Conservation (phyloP, 2,888 invertebrate genomes). For the Diabrotica balteata region DNA sequence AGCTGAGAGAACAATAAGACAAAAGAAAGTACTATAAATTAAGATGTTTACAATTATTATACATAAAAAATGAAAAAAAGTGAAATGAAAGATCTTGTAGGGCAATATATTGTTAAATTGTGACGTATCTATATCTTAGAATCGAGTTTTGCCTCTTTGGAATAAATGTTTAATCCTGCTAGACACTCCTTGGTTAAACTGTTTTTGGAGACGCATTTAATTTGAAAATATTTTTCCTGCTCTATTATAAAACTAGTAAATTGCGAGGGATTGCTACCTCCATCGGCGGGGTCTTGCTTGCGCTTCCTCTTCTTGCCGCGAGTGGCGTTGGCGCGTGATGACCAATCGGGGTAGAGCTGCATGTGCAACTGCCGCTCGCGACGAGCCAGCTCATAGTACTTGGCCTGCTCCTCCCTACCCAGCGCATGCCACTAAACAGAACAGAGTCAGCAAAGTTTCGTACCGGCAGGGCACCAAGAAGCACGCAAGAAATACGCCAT, state of each 20-base stretch:
- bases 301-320: slow-evolving; percentile 99
- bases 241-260: slow-evolving; percentile 34
- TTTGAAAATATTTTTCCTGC: too few relatives aligned
- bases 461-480: slow-evolving; percentile 63
- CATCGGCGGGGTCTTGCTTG: slow-evolving; percentile 97
- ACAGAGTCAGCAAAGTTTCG: slow-evolving; percentile 53
- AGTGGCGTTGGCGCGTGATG: slow-evolving; percentile 99
- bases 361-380: slow-evolving; percentile 99
- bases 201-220: too few relatives aligned
- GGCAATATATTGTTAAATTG: too few relatives aligned
- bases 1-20: too few relatives aligned
- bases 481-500: slow-evolving; percentile 45
- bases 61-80: not conserved
- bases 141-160: too few relatives aligned
- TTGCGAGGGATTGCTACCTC: slow-evolving; percentile 78
- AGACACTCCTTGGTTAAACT: too few relatives aligned
- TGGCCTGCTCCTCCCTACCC: slow-evolving; percentile 99
- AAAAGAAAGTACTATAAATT: too few relatives aligned
- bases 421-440: slow-evolving; percentile 96
- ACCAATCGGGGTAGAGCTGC: slow-evolving; percentile 99
- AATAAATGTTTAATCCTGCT: too few relatives aligned
- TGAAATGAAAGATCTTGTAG: slow-evolving; percentile 1
- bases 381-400: slow-evolving; percentile 99
- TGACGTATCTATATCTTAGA: too few relatives aligned
- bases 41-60: too few relatives aligned